Base-by-base conservation (phyloP, 2,888 invertebrate genomes). In the Hybos culiciformis region DNA sequence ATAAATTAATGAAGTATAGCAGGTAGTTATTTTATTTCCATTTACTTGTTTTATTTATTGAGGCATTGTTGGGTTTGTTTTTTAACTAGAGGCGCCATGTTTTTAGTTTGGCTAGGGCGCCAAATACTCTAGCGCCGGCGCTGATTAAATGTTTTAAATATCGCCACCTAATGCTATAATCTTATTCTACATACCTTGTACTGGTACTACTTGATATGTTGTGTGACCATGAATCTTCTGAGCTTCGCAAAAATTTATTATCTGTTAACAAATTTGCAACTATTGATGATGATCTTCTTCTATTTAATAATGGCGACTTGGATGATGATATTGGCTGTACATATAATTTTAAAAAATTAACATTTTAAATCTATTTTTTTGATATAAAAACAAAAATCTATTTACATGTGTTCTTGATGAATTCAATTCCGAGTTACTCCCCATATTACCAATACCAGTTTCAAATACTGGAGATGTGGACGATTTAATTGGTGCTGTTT, bases 251-350 rank as follows among this genome's bases (percentile, higher is more conserved):
- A 32, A 49, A 53, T 26, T 53, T 50, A 48, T 50, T 53, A 45
- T 63, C 63, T 17, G 57, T 55, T 23, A 63, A 48, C 18, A 61
- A 49, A 50, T 58, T 61, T 20, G 57, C 53, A 4, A 61, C 63
- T 39, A 63, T 61, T 7, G 66, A 64, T 5, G 65, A 65, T 12
- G 63, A 58, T 19, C 65, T 59, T 44, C 65, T 57, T 19, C 63
- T 53, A 43, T 55, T 56, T 11, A 63, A 43, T 17, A 62, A 56
- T 14, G 66, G 65, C 11, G 64, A 65, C 39, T 60, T 63, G 42
- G 58, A 58, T 26, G 51, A 32, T 38, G 56, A 52, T 34, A 57
- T 54, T 42, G 50, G 55, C 56, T 58, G 50, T n/a, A n/a, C n/a
- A n/a, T n/a, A n/a, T n/a, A n/a, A n/a, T n/a, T n/a, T n/a, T n/a